Base-by-base conservation (phyloP, 2,888 invertebrate genomes). In the Heliconius erato region DNA sequence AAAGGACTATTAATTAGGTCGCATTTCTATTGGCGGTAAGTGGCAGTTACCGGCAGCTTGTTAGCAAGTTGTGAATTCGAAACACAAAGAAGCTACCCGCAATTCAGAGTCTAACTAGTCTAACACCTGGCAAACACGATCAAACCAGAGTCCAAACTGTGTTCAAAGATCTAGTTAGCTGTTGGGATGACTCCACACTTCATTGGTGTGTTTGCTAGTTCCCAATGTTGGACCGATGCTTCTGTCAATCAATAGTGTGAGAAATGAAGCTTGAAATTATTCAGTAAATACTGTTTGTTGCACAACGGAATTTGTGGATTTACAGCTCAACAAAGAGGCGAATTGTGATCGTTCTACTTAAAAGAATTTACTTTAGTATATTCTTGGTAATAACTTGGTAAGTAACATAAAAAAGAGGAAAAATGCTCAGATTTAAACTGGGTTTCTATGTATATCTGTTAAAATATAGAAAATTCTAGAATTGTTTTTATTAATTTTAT, bases 111-210 rank as follows among this genome's bases (percentile, higher is more conserved):
- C 94, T 94, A 95, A 95, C 95, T 94, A 94, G 94, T 90, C 91
- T n/a, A 91, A 90, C 89, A 91, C 87, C 88, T 90, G 87, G 90
- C 89, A 94, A 94, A 94, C 90, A 94, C 92, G 91, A 95, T 94
- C 92, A 93, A 91, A 92, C 93, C 92, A 88, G 92, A 92, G 93
- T 91, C 93, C 92, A 92, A 93, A 94, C 93, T 93, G 89, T 90
- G 91, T 90, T 94, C 94, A 94, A 95, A 94, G 95, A 95, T 95
- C 93, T 95, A 93, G 94, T 95, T 95, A 94, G 92, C 89, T 91
- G 91, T 88, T 90, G 91, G 90, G 88, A 92, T 92, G 91, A 91
- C 90, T 90, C 88, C 88, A 88, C 89, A 90, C 89, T 90, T 91
- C 91, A 91, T 90, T 91, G 89, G 89, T 89, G 89, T 92, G 92